Conservation (phyloP, 2,113 vertebrate genomes). For the Engraulis encrasicolus region DNA sequence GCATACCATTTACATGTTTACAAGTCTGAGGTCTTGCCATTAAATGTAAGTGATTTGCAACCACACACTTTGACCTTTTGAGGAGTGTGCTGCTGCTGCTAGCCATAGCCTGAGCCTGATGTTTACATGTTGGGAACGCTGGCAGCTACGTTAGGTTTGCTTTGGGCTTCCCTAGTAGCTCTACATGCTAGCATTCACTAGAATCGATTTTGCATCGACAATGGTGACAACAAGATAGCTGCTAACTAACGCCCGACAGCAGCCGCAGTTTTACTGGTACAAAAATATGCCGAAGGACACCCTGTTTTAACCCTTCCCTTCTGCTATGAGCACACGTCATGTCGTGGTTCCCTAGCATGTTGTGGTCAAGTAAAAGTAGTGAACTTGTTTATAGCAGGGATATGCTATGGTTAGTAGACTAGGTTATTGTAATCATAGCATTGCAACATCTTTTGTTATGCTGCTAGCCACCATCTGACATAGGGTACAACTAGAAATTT, state of each 20-base stretch:
- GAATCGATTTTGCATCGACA: neutral
- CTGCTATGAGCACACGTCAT: neutral
- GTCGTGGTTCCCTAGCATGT: neutral
- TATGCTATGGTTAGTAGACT: neutral
- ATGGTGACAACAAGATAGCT: neutral
- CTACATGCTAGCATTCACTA: neutral
- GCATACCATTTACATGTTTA: neutral
- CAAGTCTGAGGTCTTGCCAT: neutral
- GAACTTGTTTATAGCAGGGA: neutral
- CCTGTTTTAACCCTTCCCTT: neutral
- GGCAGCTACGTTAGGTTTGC: neutral
- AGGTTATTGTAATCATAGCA: neutral
- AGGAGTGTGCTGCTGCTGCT: neutral
- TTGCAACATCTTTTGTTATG: neutral
- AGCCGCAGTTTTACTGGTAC: neutral
- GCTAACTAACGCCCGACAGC: neutral
- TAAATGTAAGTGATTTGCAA: neutral
- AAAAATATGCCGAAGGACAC: neutral
- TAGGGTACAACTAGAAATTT: neutral
- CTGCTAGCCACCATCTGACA: neutral
- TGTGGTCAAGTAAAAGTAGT: neutral
- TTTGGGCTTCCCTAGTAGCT: neutral
- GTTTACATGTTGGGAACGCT: constrained; percentile 6
- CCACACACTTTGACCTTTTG: neutral
- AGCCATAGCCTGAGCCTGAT: neutral